Evolutionary conservation across 2,797 vertebrate species (phyloP).

Genomic region (Sebastes steindachneri): DNA sequence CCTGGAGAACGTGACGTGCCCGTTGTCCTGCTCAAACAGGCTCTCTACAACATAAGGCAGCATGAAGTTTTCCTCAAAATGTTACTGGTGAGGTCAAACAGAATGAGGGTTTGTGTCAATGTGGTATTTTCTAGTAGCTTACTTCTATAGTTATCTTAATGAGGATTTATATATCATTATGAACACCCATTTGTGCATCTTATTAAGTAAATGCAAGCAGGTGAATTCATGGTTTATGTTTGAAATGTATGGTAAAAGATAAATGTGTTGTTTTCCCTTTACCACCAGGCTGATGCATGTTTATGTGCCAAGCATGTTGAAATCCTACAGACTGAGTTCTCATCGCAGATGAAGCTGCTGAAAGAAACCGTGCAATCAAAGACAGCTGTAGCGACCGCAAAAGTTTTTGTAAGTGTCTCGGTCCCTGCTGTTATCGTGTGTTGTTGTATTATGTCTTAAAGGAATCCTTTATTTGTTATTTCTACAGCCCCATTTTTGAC

Average conservation of each 20-base stretch:
- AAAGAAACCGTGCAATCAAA: slow-evolving; percentile 81
- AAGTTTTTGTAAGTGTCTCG: slow-evolving; percentile 89
- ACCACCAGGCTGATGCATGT: slow-evolving; percentile 85
- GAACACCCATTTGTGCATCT: neutral
- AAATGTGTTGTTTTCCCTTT: neutral
- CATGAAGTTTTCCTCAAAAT: slow-evolving; percentile 89
- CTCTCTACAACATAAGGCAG: slow-evolving; percentile 89
- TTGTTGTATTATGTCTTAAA: neutral
- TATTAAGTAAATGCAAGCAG: neutral
- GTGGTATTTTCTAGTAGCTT: neutral
- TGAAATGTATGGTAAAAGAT: neutral
- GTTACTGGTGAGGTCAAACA: slow-evolving; percentile 86
- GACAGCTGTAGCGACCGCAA: slow-evolving; percentile 81
- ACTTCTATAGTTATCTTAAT: neutral
- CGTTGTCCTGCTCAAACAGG: slow-evolving; percentile 80
- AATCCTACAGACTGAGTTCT: slow-evolving; percentile 79
- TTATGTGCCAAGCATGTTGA: slow-evolving; percentile 83
- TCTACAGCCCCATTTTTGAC: neutral
- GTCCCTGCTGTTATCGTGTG: neutral
- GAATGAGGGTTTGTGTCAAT: neutral
- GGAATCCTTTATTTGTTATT: neutral
- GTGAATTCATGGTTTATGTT: neutral
- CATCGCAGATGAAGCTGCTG: slow-evolving; percentile 78
- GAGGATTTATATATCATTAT: neutral
- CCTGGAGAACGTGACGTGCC: slow-evolving; percentile 22